Percentiles rank a stretch among this genome's conserved stretches.
Evolutionary conservation across 2,113 vertebrate species (phyloP).

Genomic region (Puma concolor): DNA sequence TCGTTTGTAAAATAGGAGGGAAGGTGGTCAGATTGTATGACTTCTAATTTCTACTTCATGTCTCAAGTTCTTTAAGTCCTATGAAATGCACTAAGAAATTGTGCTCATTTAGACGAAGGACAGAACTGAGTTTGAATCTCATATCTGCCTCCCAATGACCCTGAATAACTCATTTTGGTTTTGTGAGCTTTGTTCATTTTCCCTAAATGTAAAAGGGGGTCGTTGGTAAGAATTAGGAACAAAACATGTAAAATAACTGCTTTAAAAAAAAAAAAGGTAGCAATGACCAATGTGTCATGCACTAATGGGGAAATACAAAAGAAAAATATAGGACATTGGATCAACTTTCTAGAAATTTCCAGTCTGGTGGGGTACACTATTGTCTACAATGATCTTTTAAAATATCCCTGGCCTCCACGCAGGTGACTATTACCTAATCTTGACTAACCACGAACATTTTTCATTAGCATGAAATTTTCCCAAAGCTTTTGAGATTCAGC

Average conservation of each 20-base stretch:
- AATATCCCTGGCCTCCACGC: neutral
- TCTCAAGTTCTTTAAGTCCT: neutral
- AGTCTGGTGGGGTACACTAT: neutral
- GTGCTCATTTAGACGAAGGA: neutral
- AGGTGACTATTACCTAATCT: slow-evolving; percentile 43
- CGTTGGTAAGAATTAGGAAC: neutral
- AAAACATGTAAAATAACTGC: neutral
- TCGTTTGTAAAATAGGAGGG: slow-evolving; percentile 20
- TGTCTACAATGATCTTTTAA: slow-evolving; percentile 42
- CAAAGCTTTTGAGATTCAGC: neutral
- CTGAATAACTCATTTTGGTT: neutral
- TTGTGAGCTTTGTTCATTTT: neutral
- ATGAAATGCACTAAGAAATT: neutral
- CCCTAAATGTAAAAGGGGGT: neutral
- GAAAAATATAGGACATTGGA: neutral
- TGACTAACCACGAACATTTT: slow-evolving; percentile 1
- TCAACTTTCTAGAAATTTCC: slow-evolving; percentile 54
- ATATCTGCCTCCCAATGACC: slow-evolving; percentile 4
- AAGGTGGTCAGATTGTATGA: neutral
- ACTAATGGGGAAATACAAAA: neutral
- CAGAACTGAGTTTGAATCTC: slow-evolving; percentile 10
- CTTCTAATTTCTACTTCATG: slow-evolving; percentile 24
- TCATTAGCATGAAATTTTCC: slow-evolving; percentile 50
- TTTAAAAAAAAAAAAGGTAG: neutral
- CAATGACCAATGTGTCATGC: neutral